Conservation (phyloP, 1,140 invertebrate species). For the Drosophila lacteicornis region DNA sequence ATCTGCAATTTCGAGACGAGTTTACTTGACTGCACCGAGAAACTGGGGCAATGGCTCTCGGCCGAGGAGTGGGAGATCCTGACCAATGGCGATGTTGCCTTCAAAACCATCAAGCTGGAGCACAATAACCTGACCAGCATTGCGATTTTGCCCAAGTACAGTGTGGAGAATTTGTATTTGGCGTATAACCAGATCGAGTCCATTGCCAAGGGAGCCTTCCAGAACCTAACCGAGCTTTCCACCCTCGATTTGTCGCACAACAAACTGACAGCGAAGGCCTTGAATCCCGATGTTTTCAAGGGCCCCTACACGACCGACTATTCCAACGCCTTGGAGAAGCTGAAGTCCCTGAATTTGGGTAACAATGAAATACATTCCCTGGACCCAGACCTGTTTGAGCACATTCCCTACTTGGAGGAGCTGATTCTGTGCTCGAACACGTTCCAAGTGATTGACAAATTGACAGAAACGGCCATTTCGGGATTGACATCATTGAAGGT, state of each 20-base stretch:
- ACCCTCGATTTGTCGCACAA: slow-evolving; percentile 90
- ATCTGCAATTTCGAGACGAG: slow-evolving; percentile 39
- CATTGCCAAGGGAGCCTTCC: slow-evolving; percentile 88
- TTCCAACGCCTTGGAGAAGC: slow-evolving; percentile 87
- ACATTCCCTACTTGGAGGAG: slow-evolving; percentile 87
- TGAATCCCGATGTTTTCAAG: slow-evolving; percentile 88
- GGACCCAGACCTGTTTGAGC: slow-evolving; percentile 90
- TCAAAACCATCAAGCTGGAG: slow-evolving; percentile 79
- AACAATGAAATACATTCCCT: slow-evolving; percentile 89
- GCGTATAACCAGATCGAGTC: slow-evolving; percentile 86
- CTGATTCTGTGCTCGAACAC: slow-evolving; percentile 90
- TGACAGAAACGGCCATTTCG: slow-evolving; percentile 87
- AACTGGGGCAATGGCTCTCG: slow-evolving; percentile 66
- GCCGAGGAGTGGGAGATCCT: slow-evolving; percentile 83
- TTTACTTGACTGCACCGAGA: slow-evolving; percentile 76
- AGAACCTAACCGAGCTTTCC: slow-evolving; percentile 87
- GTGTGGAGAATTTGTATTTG: slow-evolving; percentile 85
- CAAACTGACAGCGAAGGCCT: slow-evolving; percentile 86
- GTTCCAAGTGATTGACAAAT: slow-evolving; percentile 87
- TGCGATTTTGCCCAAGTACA: slow-evolving; percentile 72
- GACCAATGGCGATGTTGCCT: slow-evolving; percentile 77
- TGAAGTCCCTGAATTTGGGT: slow-evolving; percentile 88
- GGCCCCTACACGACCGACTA: slow-evolving; percentile 87
- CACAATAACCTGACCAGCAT: slow-evolving; percentile 69
- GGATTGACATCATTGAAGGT: slow-evolving; percentile 89